Base-by-base conservation (phyloP, 2,113 vertebrate species). In the Rhodinocichla rosea region DNA sequence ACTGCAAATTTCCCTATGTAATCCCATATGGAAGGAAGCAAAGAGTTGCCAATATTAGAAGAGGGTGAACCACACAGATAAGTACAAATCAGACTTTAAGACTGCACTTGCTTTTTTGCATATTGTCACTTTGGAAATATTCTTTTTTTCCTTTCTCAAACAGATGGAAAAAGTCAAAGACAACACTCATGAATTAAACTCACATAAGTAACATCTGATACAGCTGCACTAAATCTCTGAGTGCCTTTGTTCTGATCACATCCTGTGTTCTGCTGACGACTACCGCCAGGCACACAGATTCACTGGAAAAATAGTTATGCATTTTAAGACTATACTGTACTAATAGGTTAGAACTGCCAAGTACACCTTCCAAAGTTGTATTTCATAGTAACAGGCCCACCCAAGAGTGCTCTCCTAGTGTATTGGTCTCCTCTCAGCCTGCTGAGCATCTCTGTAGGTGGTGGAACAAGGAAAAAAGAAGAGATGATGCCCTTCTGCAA, bases 401-500 rank as follows among this genome's bases (percentile, higher is more conserved):
- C 8, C 50, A 59, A 35, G n/a, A 63, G n/a, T 52, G 4, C 18
- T 59, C 15, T 81, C 24, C 37, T 44, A 33, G 17, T 57, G 23
- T 52, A 10, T 59, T 90, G 7, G 8, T 88, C 50, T 70, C 14
- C 33, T 90, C 23, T 50, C 19, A 76, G 39, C 6, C 50, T 86
- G 6, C 24, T 63, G 50, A 81, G 10, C 13, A 42, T 44, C 47
- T 79, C 69, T 50, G 27, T 26, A 23, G 10, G 32, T 76, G 27
- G 15, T 59, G 27, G 15, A 95, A 89, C 8, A 56, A 63, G 4
- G 8, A 40, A 76, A 90, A 73, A 71, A 7, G 19, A 70, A 74
- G 81, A 85, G 15, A 57, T 20, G 26, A 1, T 0, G 0, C 3
- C 4, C 3, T 79, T 90, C 20, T 75, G 20, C 22, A 60, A 1